A percentile compares a stretch with the other conserved stretches of the same genome.
These are phyloP conservation scores for Pseudanteris insignis DNA, from an alignment of 2,888 invertebrate species.

Conservation along the genomic window DNA sequence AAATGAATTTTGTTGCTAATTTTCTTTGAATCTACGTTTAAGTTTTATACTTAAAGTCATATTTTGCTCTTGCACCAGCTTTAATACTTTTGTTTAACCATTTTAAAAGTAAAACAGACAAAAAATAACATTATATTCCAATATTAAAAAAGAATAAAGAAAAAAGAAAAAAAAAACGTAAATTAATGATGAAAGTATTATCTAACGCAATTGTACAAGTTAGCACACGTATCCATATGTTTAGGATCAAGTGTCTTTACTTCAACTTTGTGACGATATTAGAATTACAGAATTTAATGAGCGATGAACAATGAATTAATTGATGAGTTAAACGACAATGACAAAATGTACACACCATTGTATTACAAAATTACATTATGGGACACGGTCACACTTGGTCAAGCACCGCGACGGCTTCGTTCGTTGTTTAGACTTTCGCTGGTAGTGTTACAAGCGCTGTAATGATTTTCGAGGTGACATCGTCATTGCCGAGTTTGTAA, in stretches of 20 bases:
- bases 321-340: slow-evolving; percentile 41
- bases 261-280: slow-evolving; percentile 1
- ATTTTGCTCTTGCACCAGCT: too few relatives aligned
- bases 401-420: slow-evolving; percentile 42
- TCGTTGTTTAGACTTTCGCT: too few relatives aligned
- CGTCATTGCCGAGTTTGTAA: slow-evolving; percentile 45
- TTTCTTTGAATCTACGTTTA: too few relatives aligned
- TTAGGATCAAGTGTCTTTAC: slow-evolving; percentile 8
- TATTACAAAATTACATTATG: slow-evolving; percentile 57
- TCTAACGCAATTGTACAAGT: slow-evolving; percentile 18
- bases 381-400: slow-evolving; percentile 60
- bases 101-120: too few relatives aligned
- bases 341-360: slow-evolving; percentile 65
- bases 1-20: too few relatives aligned
- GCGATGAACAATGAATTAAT: slow-evolving; percentile 11
- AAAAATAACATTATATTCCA: too few relatives aligned
- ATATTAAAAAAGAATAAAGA: too few relatives aligned
- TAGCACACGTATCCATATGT: slow-evolving; percentile 3
- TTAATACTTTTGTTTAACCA: too few relatives aligned
- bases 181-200: slow-evolving; percentile 6
- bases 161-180: slow-evolving; percentile 2
- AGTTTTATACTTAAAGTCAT: too few relatives aligned
- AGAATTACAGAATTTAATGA: slow-evolving; percentile 48
- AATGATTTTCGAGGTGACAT: neutral
- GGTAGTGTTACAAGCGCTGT: neutral